A percentile compares a stretch with the other conserved stretches of the same genome.
Conservation (phyloP, 2,113 vertebrate species). For the Myiopsitta monachus region DNA sequence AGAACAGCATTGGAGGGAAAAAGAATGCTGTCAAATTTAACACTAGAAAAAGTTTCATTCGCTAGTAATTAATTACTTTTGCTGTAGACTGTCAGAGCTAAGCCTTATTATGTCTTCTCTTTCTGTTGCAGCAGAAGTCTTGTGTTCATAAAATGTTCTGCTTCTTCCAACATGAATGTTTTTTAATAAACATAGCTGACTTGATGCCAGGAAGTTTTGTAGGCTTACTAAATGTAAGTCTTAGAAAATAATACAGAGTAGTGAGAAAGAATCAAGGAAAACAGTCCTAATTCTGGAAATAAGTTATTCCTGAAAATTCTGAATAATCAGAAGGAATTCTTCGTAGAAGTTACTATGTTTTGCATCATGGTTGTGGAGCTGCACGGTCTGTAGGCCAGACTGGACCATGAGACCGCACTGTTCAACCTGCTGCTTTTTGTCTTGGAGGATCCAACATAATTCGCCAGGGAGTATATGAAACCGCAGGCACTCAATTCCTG, state of each 20-base stretch:
- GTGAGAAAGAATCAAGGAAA: neutral
- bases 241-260: neutral
- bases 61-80: neutral
- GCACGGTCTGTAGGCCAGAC: neutral
- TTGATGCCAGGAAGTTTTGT: neutral
- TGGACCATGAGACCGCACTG: neutral
- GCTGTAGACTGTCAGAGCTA: neutral
- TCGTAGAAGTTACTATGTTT: neutral
- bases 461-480: neutral
- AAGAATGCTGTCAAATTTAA: neutral
- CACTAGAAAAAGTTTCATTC: neutral
- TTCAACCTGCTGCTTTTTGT: neutral
- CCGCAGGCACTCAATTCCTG: neutral
- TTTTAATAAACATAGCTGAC: neutral
- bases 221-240: neutral
- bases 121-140: neutral
- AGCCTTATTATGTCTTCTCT: neutral
- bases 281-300: neutral
- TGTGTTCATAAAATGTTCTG: neutral
- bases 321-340: neutral
- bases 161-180: neutral
- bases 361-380: accelerated
- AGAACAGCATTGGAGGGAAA: neutral
- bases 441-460: neutral
- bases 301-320: neutral